Evolutionary conservation across 2,888 invertebrate species (phyloP), one percentile per base, ranked within the genome.

Genomic region (Cryptops parisi): DNA sequence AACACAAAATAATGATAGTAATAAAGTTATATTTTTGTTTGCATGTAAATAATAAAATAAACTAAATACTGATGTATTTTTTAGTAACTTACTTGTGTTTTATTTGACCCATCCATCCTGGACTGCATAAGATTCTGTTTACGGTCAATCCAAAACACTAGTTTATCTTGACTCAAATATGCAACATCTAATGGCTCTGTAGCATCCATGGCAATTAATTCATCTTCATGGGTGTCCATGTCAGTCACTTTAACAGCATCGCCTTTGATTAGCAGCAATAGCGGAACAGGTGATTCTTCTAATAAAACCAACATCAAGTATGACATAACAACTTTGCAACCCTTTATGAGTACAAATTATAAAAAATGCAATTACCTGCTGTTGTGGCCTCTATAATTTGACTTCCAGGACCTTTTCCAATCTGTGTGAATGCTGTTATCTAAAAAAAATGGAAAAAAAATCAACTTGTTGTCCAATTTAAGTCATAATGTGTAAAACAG

Each of bases 61-160:
- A 38, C 19, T 38, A 38, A 27, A 21, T 19, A 19, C 38, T 21
- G 5, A 15, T n/a, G 6, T 46, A 46, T 12, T 24, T 21, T 46
- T 33, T 15, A 33, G 9, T 9, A 33, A 17, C 19, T 59, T 57
- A 67, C 67, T 61, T 66, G 62, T 1, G 62, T 64, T 50, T 62
- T 63, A 26, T 65, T 65, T 23, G 56, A 71, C 15, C 76, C 78
- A 52, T 74, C 73, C 24, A 78, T 70, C 58, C 76, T 72, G 1
- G 78, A 78, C 23, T 76, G 76, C 59, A 81, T 77, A 55, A 84
- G 68, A 65, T 83, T 81, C 57, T 80, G 78, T 64, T 80, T 75
- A 61, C 83, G 79, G 62, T 88, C 85, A 15, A 87, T 78, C 89
- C 89, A 91, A 62, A 83, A 83, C 3, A 88, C 72, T 22, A 80